phyloP scores from a whole-genome alignment of 2,113 vertebrate genomes.

The Limanda limanda region DNA sequence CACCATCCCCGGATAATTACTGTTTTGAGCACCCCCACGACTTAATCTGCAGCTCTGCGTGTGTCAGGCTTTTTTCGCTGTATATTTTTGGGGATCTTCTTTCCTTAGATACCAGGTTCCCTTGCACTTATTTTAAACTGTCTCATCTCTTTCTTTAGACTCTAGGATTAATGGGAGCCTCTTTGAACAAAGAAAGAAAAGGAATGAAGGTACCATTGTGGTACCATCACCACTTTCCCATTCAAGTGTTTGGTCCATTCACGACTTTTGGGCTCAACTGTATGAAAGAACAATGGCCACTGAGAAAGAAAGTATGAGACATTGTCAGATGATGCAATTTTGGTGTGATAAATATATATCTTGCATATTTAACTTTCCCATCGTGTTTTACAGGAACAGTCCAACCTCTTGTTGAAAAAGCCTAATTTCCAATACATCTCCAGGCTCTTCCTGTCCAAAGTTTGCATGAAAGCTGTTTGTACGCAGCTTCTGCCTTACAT shows the following conservation, averaged over 20 bases:
- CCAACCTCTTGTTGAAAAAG: background rate
- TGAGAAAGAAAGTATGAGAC: background rate
- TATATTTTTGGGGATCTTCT: conserved; percentile 34
- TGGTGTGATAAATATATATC: background rate
- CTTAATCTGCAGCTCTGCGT: conserved; percentile 54
- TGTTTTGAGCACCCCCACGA: conserved; percentile 57
- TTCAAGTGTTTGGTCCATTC: background rate
- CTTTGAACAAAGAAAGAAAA: conserved; percentile 25
- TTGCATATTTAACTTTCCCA: background rate
- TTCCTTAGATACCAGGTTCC: conserved; percentile 8
- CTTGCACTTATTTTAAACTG: conserved; percentile 10
- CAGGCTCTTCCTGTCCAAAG: background rate
- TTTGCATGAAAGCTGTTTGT: background rate
- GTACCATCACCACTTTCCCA: background rate
- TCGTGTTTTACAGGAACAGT: background rate
- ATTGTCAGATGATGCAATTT: background rate
- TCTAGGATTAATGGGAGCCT: conserved; percentile 52
- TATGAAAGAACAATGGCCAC: background rate
- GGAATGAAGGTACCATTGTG: background rate
- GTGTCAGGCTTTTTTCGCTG: conserved; percentile 28
- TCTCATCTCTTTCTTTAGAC: conserved; percentile 41
- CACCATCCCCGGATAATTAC: conserved; percentile 79
- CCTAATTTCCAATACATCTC: background rate
- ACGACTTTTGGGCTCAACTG: background rate
- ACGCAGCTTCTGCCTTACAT: background rate